Evolutionary conservation across 2,113 vertebrate genomes (phyloP).

Genomic region (Psilopsiagon aurifrons): DNA sequence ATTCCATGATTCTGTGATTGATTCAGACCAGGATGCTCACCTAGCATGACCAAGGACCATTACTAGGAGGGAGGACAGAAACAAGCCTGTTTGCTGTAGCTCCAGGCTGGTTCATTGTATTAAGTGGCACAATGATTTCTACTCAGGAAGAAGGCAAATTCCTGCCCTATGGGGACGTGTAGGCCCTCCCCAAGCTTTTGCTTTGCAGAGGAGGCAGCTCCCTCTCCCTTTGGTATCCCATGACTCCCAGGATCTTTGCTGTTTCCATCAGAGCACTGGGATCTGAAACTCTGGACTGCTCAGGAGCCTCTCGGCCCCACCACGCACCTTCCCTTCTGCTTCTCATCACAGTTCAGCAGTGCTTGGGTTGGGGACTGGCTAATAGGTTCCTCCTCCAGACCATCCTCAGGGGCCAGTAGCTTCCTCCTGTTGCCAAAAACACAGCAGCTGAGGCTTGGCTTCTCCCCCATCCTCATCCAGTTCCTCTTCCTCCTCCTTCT

Average conservation of each 20-base stretch:
- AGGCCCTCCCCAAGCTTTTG: background rate
- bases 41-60: background rate
- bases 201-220: background rate
- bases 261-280: background rate
- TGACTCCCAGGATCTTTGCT: background rate
- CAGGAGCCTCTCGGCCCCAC: rapidly evolving
- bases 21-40: background rate
- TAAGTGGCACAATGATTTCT: background rate
- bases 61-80: background rate
- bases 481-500: background rate
- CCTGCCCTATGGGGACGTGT: background rate
- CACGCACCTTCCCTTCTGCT: background rate
- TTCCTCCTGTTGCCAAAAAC: slow-evolving; percentile 60
- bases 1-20: background rate
- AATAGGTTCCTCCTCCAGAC: slow-evolving; percentile 12
- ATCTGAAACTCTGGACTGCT: background rate
- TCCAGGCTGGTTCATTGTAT: background rate
- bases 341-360: slow-evolving; percentile 63
- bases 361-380: slow-evolving; percentile 44
- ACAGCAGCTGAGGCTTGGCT: rapidly evolving
- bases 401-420: slow-evolving; percentile 23
- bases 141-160: background rate
- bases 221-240: background rate
- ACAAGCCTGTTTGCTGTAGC: background rate
- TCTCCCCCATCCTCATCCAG: background rate